Evolutionary conservation across 1,140 invertebrate genomes (phyloP).

Genomic region (Hylaeus anthracinus): DNA sequence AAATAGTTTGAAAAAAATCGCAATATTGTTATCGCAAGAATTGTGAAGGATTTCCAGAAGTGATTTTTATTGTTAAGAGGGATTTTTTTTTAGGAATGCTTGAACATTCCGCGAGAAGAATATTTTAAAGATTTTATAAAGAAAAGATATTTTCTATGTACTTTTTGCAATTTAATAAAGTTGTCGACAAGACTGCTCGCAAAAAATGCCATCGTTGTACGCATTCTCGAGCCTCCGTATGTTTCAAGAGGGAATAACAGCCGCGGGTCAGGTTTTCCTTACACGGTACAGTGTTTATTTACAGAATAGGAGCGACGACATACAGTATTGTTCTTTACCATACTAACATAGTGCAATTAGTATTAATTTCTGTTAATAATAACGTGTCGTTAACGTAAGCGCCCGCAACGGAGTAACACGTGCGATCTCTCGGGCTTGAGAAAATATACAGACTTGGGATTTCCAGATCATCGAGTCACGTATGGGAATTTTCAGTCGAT

Average conservation of each 20-base stretch:
- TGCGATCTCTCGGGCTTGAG: neutral
- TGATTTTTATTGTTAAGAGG: neutral
- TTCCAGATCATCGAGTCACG: neutral
- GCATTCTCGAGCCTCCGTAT: neutral
- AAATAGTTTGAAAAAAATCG: neutral
- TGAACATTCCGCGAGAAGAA: neutral
- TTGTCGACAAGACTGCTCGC: neutral
- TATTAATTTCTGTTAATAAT: constrained; percentile 72
- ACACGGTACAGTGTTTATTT: constrained; percentile 73
- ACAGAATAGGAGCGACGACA: constrained; percentile 77
- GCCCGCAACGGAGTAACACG: constrained; percentile 45
- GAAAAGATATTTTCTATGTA: constrained; percentile 23
- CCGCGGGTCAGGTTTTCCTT: constrained; percentile 40
- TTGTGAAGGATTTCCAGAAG: neutral
- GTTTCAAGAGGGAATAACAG: neutral
- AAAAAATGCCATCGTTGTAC: neutral
- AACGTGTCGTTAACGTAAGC: constrained; percentile 60
- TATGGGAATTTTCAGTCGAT: neutral
- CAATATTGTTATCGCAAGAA: neutral
- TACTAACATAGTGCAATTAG: constrained; percentile 73
- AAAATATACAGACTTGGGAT: neutral
- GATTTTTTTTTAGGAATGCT: neutral
- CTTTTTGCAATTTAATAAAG: constrained; percentile 18
- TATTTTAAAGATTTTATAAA: constrained; percentile 5
- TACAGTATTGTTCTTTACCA: constrained; percentile 72